Evolutionary conservation across 2,113 vertebrate genomes (phyloP), one percentile per base, ranked within the genome.

Genomic region (Psittacara wagleri): DNA sequence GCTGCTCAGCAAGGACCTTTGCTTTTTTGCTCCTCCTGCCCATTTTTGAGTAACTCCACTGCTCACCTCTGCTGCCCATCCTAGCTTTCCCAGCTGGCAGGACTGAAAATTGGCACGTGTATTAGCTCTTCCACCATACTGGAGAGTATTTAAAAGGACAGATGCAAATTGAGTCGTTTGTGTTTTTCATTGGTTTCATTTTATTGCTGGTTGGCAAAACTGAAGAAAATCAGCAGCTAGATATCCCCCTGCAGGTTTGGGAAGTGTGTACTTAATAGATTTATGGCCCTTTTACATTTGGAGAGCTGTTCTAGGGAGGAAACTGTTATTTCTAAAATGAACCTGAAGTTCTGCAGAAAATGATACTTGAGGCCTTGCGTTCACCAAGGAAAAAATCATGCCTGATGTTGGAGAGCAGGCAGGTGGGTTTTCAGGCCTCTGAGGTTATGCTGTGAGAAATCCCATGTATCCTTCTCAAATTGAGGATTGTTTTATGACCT

Each of bases 141-240:
- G 35, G 46, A 84, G 68, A 55, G 37, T 51, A 28, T 81, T 95
- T 80, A 49, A 83, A 82, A 96, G 64, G 51, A 72, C 2, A 19
- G 49, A 64, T 62, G 83, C 49, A 82, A 82, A 89, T 55, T 64
- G 69, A 54, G 73, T 88, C 44, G 20, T 68, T 83, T 81, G 29
- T 69, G 35, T 72, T 92, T 83, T 88, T 85, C 49, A 27, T 89
- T 91, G 67, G 80, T 88, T 94, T 93, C 4, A 2, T 83, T 94
- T 89, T 89, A 87, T 84, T 94, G 63, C 88, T 46, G 33, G 28
- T 79, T 94, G 88, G 86, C 93, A 82, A 94, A 95, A 81, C 52
- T 37, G 62, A 62, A 84, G 57, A 88, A 81, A 73, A 82, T 72
- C 28, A 29, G 73, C 79, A 70, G 86, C 91, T 78, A 29, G 20